Percentiles rank a stretch among this genome's conserved stretches.
Conservation (phyloP, 2,797 vertebrate genomes). For the Chelon auratus region DNA sequence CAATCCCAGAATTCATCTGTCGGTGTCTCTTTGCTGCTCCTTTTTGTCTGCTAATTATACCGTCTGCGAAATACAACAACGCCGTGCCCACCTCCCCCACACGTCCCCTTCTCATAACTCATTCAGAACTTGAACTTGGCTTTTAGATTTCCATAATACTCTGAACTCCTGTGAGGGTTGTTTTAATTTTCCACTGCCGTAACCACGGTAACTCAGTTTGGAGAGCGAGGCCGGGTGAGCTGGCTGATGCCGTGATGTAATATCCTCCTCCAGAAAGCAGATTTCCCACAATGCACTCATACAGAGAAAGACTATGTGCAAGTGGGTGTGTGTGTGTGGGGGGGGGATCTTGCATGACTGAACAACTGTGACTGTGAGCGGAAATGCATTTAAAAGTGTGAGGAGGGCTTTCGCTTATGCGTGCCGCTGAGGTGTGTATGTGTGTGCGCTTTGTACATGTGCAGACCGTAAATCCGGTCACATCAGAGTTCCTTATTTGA, state of each 20-base stretch:
- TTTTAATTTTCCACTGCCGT: slow-evolving; percentile 73
- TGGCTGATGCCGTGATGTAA: slow-evolving; percentile 57
- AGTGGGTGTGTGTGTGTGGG: slow-evolving; percentile 9
- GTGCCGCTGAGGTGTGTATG: slow-evolving; percentile 1
- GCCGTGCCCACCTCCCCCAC: not conserved
- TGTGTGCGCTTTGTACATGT: slow-evolving; percentile 13
- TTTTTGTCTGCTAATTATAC: slow-evolving; percentile 34
- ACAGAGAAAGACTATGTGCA: not conserved
- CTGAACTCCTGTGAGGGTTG: slow-evolving; percentile 55
- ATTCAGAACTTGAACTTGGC: slow-evolving; percentile 54
- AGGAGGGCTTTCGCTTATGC: not conserved
- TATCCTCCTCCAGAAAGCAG: slow-evolving; percentile 61
- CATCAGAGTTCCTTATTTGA: slow-evolving; percentile 67
- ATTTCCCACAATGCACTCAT: slow-evolving; percentile 69
- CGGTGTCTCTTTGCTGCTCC: slow-evolving; percentile 17
- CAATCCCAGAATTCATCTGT: slow-evolving; percentile 38
- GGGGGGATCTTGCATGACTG: slow-evolving; percentile 33
- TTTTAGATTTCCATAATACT: slow-evolving; percentile 65
- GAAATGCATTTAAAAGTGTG: slow-evolving; percentile 23
- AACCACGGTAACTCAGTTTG: slow-evolving; percentile 67
- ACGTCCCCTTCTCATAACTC: slow-evolving; percentile 42
- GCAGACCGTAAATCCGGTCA: slow-evolving; percentile 53
- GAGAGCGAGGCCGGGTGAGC: slow-evolving; percentile 25
- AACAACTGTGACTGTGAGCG: slow-evolving; percentile 5
- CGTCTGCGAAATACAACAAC: slow-evolving; percentile 28